These are phyloP conservation scores for Troides aeacus DNA, from an alignment of 2,888 invertebrate species.

Conservation along the genomic window DNA sequence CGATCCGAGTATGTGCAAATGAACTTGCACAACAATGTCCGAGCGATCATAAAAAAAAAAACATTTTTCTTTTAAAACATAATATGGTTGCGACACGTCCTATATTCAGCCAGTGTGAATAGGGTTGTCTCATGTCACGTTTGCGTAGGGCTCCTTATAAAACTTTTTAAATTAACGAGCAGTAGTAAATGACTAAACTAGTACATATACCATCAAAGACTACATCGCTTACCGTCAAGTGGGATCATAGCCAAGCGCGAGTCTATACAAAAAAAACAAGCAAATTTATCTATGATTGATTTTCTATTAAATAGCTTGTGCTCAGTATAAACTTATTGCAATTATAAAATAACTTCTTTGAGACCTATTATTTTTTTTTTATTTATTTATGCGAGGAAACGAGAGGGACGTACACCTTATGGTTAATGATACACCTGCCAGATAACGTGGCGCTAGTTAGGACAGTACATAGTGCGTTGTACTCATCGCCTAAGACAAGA, in stretches of 20 bases:
- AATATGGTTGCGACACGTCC: constrained; percentile 48
- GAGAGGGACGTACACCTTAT: too few species aligned
- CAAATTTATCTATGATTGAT: neutral
- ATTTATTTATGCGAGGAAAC: neutral
- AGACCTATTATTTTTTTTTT: neutral
- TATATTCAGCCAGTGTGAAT: constrained; percentile 44
- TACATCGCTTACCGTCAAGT: too few species aligned
- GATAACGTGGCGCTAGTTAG: too few species aligned
- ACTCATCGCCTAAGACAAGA: too few species aligned
- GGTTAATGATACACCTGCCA: too few species aligned
- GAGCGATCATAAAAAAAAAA: constrained; percentile 23
- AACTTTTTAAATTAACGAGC: neutral
- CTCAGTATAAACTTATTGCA: neutral
- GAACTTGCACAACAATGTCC: constrained; percentile 24
- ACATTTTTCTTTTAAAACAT: constrained; percentile 37
- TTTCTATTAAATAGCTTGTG: neutral
- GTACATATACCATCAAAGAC: too few species aligned
- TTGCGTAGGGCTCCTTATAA: neutral
- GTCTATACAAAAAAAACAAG: too few species aligned
- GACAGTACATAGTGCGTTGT: too few species aligned
- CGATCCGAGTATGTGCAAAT: constrained; percentile 26
- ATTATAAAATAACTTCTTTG: neutral
- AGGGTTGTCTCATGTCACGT: constrained; percentile 24
- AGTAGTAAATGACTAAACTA: too few species aligned
- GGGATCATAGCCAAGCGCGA: too few species aligned